phyloP scores from a whole-genome alignment of 2,888 invertebrate species.

The Melieria picta region DNA sequence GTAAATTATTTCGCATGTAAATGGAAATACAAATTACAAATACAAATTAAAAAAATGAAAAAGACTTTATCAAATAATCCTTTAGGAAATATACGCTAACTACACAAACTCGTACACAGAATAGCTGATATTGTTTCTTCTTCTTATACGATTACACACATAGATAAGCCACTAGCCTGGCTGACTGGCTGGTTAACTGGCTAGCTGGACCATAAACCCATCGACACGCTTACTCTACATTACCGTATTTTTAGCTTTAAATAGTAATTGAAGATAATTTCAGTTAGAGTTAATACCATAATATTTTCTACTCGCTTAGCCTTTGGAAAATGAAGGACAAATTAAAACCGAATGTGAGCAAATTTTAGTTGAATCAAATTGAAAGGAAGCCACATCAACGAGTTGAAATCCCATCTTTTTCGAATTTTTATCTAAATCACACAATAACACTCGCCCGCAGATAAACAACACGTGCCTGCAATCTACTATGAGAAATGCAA shows the following conservation, averaged over 20 bases:
- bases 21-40: conserved; percentile 31
- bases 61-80: conserved; percentile 20
- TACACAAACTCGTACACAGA: conserved; percentile 29
- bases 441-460: too few species aligned
- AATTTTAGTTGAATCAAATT: too few species aligned
- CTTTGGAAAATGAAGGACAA: conserved; percentile 1
- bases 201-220: too few species aligned
- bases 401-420: too few species aligned
- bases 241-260: neutral
- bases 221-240: too few species aligned
- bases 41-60: conserved; percentile 23
- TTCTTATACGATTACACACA: too few species aligned
- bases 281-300: conserved; percentile 28
- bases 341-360: too few species aligned
- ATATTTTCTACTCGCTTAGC: conserved; percentile 12
- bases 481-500: too few species aligned
- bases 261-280: conserved; percentile 23
- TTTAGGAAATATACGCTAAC: conserved; percentile 34
- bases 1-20: conserved; percentile 22
- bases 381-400: too few species aligned
- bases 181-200: neutral
- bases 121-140: conserved; percentile 13
- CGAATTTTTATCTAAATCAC: too few species aligned
- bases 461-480: too few species aligned
- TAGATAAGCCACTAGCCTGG: neutral